Conservation (phyloP, 2,797 vertebrate genomes). For the Sparidentex hasta region DNA sequence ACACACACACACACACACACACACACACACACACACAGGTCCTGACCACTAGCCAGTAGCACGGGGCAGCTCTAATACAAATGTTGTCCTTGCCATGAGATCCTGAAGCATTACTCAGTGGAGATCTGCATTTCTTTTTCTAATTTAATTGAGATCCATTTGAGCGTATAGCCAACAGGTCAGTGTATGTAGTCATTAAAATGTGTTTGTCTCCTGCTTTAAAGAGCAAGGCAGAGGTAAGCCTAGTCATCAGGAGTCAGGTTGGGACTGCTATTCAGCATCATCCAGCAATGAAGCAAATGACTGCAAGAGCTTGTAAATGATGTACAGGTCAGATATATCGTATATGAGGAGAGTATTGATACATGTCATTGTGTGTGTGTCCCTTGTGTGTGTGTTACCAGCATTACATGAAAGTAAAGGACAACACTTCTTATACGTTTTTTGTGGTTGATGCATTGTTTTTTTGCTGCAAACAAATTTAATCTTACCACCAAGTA, state of each 20-base stretch:
- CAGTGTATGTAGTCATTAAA: constrained; percentile 2
- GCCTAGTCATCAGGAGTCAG: background rate
- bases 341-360: background rate
- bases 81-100: background rate
- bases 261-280: background rate
- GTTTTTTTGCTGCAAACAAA: background rate
- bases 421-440: background rate
- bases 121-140: background rate
- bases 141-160: background rate
- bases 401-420: constrained; percentile 2
- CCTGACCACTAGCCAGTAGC: constrained; percentile 13
- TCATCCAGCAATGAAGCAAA: constrained; percentile 10
- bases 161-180: background rate
- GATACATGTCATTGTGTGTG: background rate
- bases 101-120: background rate
- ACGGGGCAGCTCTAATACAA: background rate
- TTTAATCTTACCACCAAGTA: background rate
- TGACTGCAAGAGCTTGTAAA: constrained; percentile 1
- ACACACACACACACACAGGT: constrained; percentile 6
- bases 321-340: constrained; percentile 26
- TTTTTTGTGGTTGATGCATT: background rate
- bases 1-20: constrained; percentile 3
- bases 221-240: constrained; percentile 5
- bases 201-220: background rate
- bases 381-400: background rate